Conservation (phyloP, 2,113 vertebrate species). For the Pseudorhombus dupliciocellatus region DNA sequence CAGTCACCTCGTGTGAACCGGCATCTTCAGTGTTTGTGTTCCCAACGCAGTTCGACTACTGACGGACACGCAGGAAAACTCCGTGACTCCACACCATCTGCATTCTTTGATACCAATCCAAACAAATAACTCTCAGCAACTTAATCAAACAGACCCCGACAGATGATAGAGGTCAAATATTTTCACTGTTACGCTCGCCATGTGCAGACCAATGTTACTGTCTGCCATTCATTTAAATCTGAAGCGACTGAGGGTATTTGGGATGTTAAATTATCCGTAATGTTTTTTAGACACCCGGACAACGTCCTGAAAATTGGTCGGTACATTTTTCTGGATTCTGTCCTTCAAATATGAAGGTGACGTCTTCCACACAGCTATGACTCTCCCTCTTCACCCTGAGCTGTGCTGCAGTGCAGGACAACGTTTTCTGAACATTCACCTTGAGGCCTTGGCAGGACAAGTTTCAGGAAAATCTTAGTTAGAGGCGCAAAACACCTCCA, state of each 20-base stretch:
- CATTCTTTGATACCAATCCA: conserved; percentile 15
- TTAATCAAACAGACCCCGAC: conserved; percentile 16
- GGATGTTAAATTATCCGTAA: no score
- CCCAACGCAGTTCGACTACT: neutral
- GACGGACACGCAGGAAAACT: neutral
- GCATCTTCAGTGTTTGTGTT: conserved; percentile 9
- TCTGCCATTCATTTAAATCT: neutral
- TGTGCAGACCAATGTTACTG: neutral
- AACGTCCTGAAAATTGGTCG: no score
- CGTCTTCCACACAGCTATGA: no score
- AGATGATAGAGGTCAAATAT: conserved; percentile 29
- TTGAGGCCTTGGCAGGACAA: no score
- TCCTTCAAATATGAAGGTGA: no score
- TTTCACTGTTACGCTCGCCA: neutral
- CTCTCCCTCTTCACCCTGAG: no score
- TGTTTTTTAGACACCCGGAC: neutral
- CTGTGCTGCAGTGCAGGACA: no score
- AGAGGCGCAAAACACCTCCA: neutral
- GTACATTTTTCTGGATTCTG: no score
- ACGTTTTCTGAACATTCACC: no score
- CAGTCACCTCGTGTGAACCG: conserved; percentile 20
- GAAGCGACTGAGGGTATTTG: no score
- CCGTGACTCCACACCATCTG: neutral
- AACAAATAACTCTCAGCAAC: conserved; percentile 6
- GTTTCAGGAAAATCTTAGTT: neutral